Conservation (phyloP, 2,113 vertebrate species). For the Pipra filicauda region DNA sequence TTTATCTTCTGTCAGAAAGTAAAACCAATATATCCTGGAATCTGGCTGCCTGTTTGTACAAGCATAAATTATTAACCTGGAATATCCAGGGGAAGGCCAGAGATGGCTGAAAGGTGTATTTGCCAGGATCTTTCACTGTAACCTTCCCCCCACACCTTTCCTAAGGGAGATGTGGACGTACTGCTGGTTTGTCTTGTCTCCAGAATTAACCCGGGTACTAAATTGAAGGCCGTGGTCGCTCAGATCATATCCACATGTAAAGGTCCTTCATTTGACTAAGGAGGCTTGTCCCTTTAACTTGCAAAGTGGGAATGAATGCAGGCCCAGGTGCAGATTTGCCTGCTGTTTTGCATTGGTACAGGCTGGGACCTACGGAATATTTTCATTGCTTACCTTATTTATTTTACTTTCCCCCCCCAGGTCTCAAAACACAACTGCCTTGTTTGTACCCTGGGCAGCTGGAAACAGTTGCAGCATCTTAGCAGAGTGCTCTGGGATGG, state of each 20-base stretch:
- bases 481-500: background rate
- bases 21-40: conserved; percentile 51
- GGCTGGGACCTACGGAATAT: background rate
- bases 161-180: background rate
- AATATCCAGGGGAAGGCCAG: background rate
- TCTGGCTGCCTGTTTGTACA: conserved; percentile 45
- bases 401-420: background rate
- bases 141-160: background rate
- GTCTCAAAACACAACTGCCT: background rate
- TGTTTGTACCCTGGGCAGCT: background rate
- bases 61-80: conserved; percentile 45
- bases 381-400: background rate
- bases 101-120: background rate
- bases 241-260: background rate
- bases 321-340: background rate
- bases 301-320: background rate
- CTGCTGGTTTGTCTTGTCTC: background rate
- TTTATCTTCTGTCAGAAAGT: conserved; percentile 51
- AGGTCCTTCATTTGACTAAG: background rate
- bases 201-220: background rate
- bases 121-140: background rate
- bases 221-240: background rate
- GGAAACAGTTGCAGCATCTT: background rate
- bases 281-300: background rate
- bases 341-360: background rate